A percentile compares a stretch with the other conserved stretches of the same genome.
Evolutionary conservation across 2,113 vertebrate genomes (phyloP).

Genomic region (Pangasianodon hypophthalmus): DNA sequence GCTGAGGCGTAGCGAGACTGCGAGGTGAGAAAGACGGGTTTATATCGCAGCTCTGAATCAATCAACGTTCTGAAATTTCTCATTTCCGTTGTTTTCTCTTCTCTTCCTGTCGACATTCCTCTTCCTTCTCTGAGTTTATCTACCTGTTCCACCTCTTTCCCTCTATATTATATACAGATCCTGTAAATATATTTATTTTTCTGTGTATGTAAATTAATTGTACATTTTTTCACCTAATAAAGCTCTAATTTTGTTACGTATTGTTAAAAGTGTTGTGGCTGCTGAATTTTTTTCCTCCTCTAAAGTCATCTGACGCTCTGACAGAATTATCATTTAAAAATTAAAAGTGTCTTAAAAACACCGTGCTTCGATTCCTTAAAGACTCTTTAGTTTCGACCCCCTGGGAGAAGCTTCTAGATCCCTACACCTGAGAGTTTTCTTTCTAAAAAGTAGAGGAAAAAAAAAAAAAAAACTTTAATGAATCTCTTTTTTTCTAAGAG

Average conservation of each 20-base stretch:
- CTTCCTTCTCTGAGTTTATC: slow-evolving; percentile 17
- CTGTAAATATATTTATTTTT: slow-evolving; percentile 60
- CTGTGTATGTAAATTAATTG: slow-evolving; percentile 52
- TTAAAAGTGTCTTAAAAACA: not conserved
- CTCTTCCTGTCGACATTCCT: not conserved
- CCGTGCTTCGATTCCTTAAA: not conserved
- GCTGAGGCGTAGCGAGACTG: not conserved
- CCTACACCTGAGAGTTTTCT: not conserved
- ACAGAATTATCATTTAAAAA: not conserved
- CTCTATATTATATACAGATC: slow-evolving; percentile 37
- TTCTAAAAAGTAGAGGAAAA: not conserved
- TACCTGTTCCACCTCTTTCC: not conserved
- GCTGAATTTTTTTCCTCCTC: not conserved
- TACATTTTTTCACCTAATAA: slow-evolving; percentile 50
- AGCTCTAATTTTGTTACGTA: slow-evolving; percentile 54
- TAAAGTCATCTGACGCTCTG: not conserved
- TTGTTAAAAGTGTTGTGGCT: not conserved
- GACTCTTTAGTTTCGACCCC: not conserved
- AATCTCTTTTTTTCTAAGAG: not conserved
- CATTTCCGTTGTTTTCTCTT: not conserved
- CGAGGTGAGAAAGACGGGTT: not conserved
- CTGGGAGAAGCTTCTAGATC: not conserved
- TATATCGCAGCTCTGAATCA: not conserved
- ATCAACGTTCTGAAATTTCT: not conserved
- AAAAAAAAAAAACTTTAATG: too few relatives aligned